Percentiles rank a stretch among this genome's conserved stretches.
phyloP scores from a whole-genome alignment of 2,113 vertebrate genomes.

The Nesogale talazaci region DNA sequence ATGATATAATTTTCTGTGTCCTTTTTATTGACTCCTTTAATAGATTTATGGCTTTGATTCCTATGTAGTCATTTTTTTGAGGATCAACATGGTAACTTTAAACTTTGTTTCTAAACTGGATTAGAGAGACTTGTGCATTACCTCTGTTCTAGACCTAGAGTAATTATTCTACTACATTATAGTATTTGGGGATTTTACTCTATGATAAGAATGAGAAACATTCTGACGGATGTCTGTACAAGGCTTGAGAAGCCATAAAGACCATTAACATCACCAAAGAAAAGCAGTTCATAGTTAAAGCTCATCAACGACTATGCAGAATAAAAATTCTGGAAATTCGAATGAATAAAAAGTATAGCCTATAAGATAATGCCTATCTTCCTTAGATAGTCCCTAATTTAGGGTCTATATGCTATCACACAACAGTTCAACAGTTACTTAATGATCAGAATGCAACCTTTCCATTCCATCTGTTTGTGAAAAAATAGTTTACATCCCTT shows the following conservation, averaged over 20 bases:
- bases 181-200: background rate
- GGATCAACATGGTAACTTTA: background rate
- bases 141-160: background rate
- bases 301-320: too few relatives aligned
- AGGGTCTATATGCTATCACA: background rate
- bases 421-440: too few relatives aligned
- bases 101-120: background rate
- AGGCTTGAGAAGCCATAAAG: too few relatives aligned
- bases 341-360: too few relatives aligned
- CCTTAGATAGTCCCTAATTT: too few relatives aligned
- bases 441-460: too few relatives aligned
- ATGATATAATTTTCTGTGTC: background rate
- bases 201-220: too few relatives aligned
- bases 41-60: background rate
- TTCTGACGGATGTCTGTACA: too few relatives aligned
- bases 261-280: too few relatives aligned
- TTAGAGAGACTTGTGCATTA: background rate
- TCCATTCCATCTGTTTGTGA: too few relatives aligned
- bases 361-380: background rate
- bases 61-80: background rate
- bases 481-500: background rate
- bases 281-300: too few relatives aligned
- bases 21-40: background rate
- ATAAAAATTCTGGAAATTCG: too few relatives aligned
- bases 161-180: background rate